Evolutionary conservation across 1,140 invertebrate genomes (phyloP).

Genomic region (Conopomorpha cramerella): DNA sequence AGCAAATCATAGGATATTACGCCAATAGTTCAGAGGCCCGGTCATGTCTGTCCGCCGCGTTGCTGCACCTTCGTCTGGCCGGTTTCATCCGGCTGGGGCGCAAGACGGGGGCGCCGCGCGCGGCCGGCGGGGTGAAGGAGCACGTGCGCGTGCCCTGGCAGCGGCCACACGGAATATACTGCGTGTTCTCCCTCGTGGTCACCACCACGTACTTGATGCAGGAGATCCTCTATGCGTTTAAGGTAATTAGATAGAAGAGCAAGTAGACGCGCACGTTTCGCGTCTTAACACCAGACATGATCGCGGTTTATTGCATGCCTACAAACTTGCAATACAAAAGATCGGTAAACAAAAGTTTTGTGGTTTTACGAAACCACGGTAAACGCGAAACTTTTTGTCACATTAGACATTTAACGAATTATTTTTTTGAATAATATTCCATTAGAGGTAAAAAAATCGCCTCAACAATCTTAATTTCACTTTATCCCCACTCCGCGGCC

Average conservation of each 20-base stretch:
- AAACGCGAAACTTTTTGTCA: not conserved
- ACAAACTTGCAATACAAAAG: not conserved
- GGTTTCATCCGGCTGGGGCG: constrained; percentile 9
- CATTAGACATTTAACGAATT: not conserved
- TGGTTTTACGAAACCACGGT: not conserved
- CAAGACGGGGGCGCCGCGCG: not conserved
- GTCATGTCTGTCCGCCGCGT: no score
- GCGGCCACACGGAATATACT: constrained; percentile 21
- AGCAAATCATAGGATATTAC: no score
- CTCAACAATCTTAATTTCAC: not conserved
- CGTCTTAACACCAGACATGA: not conserved
- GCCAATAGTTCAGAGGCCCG: no score
- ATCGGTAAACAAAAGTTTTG: not conserved
- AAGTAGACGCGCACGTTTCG: not conserved
- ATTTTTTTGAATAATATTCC: not conserved
- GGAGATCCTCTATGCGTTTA: constrained; percentile 29
- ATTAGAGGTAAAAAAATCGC: no score
- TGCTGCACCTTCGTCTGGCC: constrained; percentile 12
- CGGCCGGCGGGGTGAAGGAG: not conserved
- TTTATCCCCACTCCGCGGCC: not conserved
- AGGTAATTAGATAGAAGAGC: constrained; percentile 5
- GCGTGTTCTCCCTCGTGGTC: constrained; percentile 14
- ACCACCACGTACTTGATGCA: constrained; percentile 26
- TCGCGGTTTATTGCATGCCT: no score
- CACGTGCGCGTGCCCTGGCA: not conserved